Conservation (phyloP, 2,888 invertebrate genomes). For the Ormyrus nitidulus region DNA sequence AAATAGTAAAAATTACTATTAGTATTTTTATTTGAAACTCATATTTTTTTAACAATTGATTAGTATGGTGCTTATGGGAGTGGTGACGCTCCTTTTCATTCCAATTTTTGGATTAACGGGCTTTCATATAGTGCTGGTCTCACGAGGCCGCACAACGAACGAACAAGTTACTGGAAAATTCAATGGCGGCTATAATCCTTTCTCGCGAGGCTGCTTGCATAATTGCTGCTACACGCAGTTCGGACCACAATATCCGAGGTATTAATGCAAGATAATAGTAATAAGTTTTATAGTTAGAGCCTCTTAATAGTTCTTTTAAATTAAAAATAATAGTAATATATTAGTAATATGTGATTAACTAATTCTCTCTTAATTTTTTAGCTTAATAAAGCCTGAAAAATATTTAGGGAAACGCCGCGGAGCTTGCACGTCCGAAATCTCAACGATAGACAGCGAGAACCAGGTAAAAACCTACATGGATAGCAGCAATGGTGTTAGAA, state of each 20-base stretch:
- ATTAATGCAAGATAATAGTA: slow-evolving; percentile 60
- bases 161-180: slow-evolving; percentile 99
- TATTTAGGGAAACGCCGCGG: slow-evolving; percentile 80
- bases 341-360: too few relatives aligned
- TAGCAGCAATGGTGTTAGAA: slow-evolving; percentile 87
- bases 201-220: slow-evolving; percentile 95
- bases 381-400: slow-evolving; percentile 82
- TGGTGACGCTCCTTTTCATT: slow-evolving; percentile 93
- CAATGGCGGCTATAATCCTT: slow-evolving; percentile 98
- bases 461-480: slow-evolving; percentile 97
- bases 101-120: slow-evolving; percentile 98
- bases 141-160: slow-evolving; percentile 97
- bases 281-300: too few relatives aligned
- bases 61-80: slow-evolving; percentile 93
- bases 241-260: slow-evolving; percentile 99
- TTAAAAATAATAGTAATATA: too few relatives aligned
- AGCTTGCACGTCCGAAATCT: slow-evolving; percentile 75
- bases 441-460: slow-evolving; percentile 83
- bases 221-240: slow-evolving; percentile 97
- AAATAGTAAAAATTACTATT: neutral
- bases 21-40: neutral
- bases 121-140: slow-evolving; percentile 98
- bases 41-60: slow-evolving; percentile 64
- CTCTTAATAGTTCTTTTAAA: too few relatives aligned
- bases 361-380: slow-evolving; percentile 67